Base-by-base conservation (phyloP, 2,113 vertebrate genomes). In the Etheostoma spectabile region DNA sequence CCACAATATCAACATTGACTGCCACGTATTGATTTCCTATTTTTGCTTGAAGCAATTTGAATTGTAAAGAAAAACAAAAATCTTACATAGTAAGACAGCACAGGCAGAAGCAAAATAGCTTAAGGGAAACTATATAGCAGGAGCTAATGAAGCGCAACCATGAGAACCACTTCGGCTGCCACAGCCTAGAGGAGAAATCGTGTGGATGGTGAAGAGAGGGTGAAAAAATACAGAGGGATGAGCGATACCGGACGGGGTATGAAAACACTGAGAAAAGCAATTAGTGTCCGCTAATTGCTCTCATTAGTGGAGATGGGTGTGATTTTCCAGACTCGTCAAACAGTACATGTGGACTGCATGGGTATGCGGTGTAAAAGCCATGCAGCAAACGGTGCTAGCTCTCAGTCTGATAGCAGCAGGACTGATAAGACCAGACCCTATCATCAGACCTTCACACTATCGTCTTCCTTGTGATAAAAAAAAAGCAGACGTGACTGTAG, bases 241-340 rank as follows among this genome's bases (percentile, higher is more conserved):
- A 77, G 30, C 1, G n/a, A 70, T 45, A 57, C 38, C 57, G 55
- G 56, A 71, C 1, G 33, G 60, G 59, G 83, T 69, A 80, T 74
- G 60, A 86, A 84, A 84, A 67, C 42, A 72, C 77, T 22, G 83
- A 74, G 77, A 78, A 88, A 91, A 88, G 88, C 81, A 93, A 93
- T 93, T 91, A 94, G 80, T 55, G 77, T 74, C 13, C 11, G 59
- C 70, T 93, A 94, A 95, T 92, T 94, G 89, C 84, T 83, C 87
- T 94, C 80, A 93, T 93, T 89, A 89, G 74, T 79, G 46, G 48
- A 86, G 63, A 88, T 81, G 53, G 61, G 53, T 35, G 33, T 7
- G 64, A 84, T 89, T 82, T 74, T 67, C 70, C 38, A 42, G 80
- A 77, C 11, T 75, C 45, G 75, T 83, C 64, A 51, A 60, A 79